These are phyloP conservation scores for Scalopus aquaticus DNA, from an alignment of 2,113 vertebrate genomes.

Conservation along the genomic window DNA sequence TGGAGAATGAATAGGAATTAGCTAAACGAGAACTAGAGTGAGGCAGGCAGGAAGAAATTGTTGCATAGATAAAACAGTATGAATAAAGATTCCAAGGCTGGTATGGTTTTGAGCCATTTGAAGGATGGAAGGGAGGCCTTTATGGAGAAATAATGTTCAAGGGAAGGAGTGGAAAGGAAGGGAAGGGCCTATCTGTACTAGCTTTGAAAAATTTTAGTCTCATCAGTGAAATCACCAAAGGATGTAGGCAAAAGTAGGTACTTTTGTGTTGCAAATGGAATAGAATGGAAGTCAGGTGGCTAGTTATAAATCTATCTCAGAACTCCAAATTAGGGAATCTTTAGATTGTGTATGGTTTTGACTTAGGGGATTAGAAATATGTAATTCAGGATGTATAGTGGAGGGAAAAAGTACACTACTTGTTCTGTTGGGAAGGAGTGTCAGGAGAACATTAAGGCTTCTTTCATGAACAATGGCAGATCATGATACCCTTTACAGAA, in stretches of 20 bases:
- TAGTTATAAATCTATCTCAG: background rate
- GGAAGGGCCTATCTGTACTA: background rate
- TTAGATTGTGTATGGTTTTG: background rate
- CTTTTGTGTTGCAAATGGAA: background rate
- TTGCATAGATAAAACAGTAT: background rate
- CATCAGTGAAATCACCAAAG: background rate
- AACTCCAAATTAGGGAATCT: background rate
- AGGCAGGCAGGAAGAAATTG: background rate
- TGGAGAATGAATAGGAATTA: background rate
- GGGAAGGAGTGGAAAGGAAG: background rate
- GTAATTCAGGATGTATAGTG: constrained; percentile 27
- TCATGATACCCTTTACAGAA: background rate
- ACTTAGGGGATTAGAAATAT: background rate
- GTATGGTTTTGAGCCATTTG: background rate
- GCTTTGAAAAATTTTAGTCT: background rate
- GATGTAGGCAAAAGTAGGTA: background rate
- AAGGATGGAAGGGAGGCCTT: background rate
- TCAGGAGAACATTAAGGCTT: background rate
- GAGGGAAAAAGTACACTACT: background rate
- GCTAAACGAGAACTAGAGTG: background rate
- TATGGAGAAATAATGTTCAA: background rate
- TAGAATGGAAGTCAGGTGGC: background rate
- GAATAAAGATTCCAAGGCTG: background rate
- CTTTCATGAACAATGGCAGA: background rate
- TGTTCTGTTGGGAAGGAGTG: background rate